Conservation (phyloP, 2,113 vertebrate species). For the Anas platyrhynchos region DNA sequence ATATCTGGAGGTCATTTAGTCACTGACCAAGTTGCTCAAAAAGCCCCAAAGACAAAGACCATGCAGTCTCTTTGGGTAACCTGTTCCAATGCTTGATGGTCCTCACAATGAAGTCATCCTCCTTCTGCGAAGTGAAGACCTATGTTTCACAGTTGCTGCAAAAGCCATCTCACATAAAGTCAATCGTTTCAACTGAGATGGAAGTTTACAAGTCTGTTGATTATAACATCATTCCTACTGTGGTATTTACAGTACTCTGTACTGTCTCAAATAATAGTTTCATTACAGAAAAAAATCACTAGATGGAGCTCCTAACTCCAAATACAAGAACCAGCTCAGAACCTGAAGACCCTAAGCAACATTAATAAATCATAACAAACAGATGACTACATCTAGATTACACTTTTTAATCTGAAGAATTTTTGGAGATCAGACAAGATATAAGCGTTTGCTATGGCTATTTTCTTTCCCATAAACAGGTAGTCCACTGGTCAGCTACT, state of each 20-base stretch:
- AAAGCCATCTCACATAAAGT: not conserved
- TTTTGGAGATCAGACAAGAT: not conserved
- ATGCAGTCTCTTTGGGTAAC: not conserved
- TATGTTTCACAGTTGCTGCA: not conserved
- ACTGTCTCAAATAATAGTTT: not conserved
- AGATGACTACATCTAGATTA: not conserved
- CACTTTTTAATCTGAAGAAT: not conserved
- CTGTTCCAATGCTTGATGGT: not conserved
- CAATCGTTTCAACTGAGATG: rapidly evolving
- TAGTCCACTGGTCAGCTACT: not conserved
- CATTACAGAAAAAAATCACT: not conserved
- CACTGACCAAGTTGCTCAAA: not conserved
- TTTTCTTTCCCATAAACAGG: not conserved
- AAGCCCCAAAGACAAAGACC: not conserved
- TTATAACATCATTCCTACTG: not conserved
- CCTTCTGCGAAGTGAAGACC: not conserved
- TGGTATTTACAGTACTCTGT: not conserved
- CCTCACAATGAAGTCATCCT: not conserved
- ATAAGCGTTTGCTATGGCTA: not conserved
- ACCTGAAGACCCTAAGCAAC: rapidly evolving
- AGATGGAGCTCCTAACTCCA: not conserved
- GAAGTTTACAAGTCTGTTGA: not conserved
- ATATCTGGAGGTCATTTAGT: not conserved
- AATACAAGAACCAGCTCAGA: not conserved
- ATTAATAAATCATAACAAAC: not conserved